phyloP scores from a whole-genome alignment of 2,797 vertebrate genomes.

The Cyclura pinguis region DNA sequence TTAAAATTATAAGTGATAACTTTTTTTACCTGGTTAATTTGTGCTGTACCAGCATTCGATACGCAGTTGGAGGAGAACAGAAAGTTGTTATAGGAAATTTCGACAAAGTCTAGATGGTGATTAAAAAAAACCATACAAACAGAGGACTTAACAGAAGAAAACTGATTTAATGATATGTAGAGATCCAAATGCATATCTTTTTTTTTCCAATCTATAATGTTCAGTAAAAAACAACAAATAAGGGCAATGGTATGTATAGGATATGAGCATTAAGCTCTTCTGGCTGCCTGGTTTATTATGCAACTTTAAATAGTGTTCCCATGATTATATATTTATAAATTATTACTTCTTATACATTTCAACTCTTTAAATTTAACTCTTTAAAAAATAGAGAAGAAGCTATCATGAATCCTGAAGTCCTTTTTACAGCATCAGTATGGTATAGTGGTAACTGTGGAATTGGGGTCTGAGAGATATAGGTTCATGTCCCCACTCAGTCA shows the following conservation, averaged over 20 bases:
- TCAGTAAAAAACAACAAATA: background rate
- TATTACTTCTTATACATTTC: background rate
- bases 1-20: background rate
- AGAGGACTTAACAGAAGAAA: background rate
- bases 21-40: conserved; percentile 77
- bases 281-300: background rate
- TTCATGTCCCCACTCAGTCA: no score
- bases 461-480: no score
- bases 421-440: no score
- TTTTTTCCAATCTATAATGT: background rate
- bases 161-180: background rate
- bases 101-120: conserved; percentile 79
- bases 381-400: no score
- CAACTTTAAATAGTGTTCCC: background rate
- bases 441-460: no score
- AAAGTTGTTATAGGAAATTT: conserved; percentile 84
- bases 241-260: background rate
- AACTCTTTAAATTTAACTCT: no score
- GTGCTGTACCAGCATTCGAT: conserved; percentile 83
- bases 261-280: background rate
- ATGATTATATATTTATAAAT: background rate
- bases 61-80: conserved; percentile 85
- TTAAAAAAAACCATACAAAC: conserved; percentile 31
- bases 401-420: no score
- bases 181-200: background rate